Conservation (phyloP, 2,888 invertebrate species). For the Dorcus hopei region DNA sequence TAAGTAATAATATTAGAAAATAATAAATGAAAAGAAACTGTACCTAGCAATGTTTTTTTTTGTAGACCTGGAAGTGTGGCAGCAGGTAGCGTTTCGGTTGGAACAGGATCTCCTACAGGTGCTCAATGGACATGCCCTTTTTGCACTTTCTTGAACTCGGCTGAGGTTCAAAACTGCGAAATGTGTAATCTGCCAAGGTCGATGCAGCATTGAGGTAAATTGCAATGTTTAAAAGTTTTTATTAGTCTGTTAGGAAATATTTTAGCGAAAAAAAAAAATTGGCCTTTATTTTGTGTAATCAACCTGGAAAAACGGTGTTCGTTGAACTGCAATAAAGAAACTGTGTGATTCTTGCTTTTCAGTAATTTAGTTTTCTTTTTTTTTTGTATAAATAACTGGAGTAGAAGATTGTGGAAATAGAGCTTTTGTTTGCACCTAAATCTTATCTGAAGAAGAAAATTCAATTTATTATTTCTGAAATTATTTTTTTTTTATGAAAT, state of each 20-base stretch:
- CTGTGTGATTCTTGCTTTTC: no score
- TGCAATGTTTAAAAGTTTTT: not conserved
- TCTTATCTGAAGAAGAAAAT: no score
- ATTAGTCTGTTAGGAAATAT: not conserved
- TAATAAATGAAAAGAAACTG: no score
- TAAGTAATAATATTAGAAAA: no score
- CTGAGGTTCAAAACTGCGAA: constrained; percentile 75
- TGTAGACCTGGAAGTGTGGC: constrained; percentile 47
- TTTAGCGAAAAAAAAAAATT: not conserved
- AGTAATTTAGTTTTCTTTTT: no score
- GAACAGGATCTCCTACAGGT: constrained; percentile 44
- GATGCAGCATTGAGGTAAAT: constrained; percentile 18
- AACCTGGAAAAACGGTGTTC: not conserved
- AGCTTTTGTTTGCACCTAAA: no score
- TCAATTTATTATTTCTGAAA: no score
- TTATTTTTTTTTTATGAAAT: no score
- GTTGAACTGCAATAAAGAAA: not conserved
- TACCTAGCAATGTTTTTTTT: constrained; percentile 25
- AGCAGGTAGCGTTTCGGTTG: constrained; percentile 43
- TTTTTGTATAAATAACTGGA: no score
- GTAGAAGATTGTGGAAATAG: no score
- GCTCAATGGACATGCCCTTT: constrained; percentile 85
- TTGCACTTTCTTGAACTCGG: constrained; percentile 90
- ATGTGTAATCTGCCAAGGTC: constrained; percentile 87
- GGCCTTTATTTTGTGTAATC: not conserved